A percentile compares a stretch with the other conserved stretches of the same genome.
Evolutionary conservation across 2,113 vertebrate genomes (phyloP).

Genomic region (Silurus asotus): DNA sequence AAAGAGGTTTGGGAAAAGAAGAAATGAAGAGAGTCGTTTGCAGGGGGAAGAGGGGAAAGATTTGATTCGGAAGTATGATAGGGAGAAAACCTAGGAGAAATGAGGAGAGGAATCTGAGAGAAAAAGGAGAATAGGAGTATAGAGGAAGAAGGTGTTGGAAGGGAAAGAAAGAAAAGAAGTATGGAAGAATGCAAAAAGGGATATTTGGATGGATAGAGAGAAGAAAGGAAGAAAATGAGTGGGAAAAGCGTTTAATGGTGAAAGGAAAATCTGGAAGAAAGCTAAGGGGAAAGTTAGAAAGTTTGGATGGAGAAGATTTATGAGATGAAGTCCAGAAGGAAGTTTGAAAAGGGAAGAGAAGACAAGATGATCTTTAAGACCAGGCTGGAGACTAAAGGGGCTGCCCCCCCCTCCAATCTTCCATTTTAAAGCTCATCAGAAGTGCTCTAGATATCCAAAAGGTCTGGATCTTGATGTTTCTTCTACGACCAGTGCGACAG

Average conservation of each 20-base stretch:
- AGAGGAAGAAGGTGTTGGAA: neutral
- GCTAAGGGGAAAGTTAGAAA: neutral
- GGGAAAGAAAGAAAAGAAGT: neutral
- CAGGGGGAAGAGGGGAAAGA: neutral
- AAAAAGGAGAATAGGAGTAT: neutral
- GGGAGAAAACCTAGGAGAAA: neutral
- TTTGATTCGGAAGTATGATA: neutral
- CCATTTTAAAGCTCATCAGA: too few relatives aligned
- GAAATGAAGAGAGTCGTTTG: neutral
- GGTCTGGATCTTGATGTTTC: neutral
- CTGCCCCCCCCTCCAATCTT: too few relatives aligned
- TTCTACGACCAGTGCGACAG: neutral
- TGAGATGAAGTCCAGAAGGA: neutral
- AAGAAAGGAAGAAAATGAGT: too few relatives aligned
- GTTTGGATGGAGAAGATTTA: neutral
- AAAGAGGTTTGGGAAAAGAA: neutral
- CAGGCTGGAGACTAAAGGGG: too few relatives aligned
- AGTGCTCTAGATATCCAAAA: neutral
- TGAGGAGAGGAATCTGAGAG: neutral
- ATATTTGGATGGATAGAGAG: neutral
- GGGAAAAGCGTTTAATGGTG: too few relatives aligned
- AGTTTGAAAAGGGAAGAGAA: neutral
- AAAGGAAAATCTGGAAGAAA: neutral
- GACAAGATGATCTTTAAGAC: too few relatives aligned
- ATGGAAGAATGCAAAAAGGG: neutral